These are phyloP conservation scores for Chloroclystis v-ata DNA, from an alignment of 2,888 invertebrate genomes.

Conservation along the genomic window DNA sequence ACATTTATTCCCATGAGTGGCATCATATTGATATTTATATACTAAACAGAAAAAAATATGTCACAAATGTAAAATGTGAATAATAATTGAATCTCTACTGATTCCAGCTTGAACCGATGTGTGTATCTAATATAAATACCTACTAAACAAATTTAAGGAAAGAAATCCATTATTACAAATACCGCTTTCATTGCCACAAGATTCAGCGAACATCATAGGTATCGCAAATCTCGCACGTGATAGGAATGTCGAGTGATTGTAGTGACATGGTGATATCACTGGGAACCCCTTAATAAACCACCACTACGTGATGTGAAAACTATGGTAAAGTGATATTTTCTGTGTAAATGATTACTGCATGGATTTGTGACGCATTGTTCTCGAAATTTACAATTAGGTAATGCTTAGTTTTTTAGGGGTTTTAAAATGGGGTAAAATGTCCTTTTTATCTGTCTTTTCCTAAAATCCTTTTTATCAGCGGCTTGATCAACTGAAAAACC, in stretches of 20 bases:
- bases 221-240: slow-evolving; percentile 59
- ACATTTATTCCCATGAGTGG: too few relatives aligned
- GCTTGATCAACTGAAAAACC: too few relatives aligned
- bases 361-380: neutral
- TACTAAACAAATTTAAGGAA: slow-evolving; percentile 5
- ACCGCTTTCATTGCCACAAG: slow-evolving; percentile 25
- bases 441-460: too few relatives aligned
- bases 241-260: slow-evolving; percentile 35
- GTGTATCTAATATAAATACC: neutral
- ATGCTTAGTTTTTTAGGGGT: too few relatives aligned
- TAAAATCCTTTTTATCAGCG: too few relatives aligned
- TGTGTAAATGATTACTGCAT: slow-evolving; percentile 14
- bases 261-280: slow-evolving; percentile 21
- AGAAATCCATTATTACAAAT: neutral
- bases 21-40: too few relatives aligned
- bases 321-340: slow-evolving; percentile 26
- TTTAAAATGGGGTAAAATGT: too few relatives aligned
- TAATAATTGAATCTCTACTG: too few relatives aligned
- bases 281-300: slow-evolving; percentile 69
- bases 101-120: too few relatives aligned
- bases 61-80: too few relatives aligned
- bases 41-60: too few relatives aligned
- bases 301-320: slow-evolving; percentile 61
- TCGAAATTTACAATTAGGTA: too few relatives aligned
- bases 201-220: slow-evolving; percentile 36